Conservation (phyloP, 2,888 invertebrate species). For the Sphecodes monilicornis region DNA sequence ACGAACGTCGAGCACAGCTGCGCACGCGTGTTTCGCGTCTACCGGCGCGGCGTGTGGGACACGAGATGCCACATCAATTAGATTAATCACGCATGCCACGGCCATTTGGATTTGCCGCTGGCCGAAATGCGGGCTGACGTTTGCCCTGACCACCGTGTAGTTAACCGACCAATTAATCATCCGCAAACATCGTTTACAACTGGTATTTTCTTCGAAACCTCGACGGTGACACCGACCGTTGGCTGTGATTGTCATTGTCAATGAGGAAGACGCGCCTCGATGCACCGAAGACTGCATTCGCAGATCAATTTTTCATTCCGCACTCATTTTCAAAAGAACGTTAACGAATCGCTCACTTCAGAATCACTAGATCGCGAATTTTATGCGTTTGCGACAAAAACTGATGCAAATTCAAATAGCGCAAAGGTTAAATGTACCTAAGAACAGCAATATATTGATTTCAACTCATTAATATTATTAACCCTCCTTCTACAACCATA, state of each 20-base stretch:
- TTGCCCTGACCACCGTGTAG: constrained; percentile 65
- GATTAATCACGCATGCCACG: constrained; percentile 80
- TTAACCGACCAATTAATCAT: constrained; percentile 74
- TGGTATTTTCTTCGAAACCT: constrained; percentile 28
- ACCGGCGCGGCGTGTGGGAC: constrained; percentile 66
- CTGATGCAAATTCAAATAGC: too few species aligned
- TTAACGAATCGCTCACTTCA: too few species aligned
- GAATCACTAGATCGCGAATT: too few species aligned
- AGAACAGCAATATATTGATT: too few species aligned
- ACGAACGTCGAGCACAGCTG: constrained; percentile 77
- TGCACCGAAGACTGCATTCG: neutral
- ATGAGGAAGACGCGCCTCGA: neutral
- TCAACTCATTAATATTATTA: too few species aligned
- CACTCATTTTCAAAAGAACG: too few species aligned
- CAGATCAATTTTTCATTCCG: neutral
- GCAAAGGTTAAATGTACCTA: too few species aligned
- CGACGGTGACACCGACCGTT: neutral
- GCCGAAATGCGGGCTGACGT: constrained; percentile 67
- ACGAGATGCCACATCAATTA: constrained; percentile 78
- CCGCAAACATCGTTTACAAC: constrained; percentile 31
- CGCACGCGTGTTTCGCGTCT: constrained; percentile 73
- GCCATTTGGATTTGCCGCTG: constrained; percentile 72
- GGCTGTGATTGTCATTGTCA: neutral
- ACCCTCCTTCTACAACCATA: too few species aligned
- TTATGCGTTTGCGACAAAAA: too few species aligned